These are phyloP conservation scores for Peribatodes rhomboidaria DNA, from an alignment of 2,888 invertebrate species.

Conservation along the genomic window DNA sequence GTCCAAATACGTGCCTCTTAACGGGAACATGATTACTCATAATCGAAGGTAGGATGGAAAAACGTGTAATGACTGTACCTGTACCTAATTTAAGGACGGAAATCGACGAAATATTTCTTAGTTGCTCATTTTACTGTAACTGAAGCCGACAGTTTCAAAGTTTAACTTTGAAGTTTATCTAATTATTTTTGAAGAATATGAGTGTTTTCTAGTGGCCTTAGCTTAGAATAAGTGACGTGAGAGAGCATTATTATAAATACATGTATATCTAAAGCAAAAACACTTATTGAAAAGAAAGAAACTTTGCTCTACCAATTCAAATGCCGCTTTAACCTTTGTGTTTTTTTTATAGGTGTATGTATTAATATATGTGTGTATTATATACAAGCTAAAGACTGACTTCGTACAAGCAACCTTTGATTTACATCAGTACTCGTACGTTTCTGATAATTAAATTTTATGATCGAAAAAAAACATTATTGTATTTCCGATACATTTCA, in stretches of 20 bases:
- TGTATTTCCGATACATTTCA: background rate
- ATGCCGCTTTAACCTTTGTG: too few relatives aligned
- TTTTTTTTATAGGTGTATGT: too few relatives aligned
- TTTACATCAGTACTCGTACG: conserved; percentile 1
- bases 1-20: conserved; percentile 31
- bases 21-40: conserved; percentile 29
- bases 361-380: too few relatives aligned
- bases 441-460: conserved; percentile 8
- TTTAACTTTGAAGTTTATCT: too few relatives aligned
- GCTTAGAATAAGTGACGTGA: background rate
- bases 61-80: conserved; percentile 5
- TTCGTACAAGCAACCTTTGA: background rate
- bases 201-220: background rate
- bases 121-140: too few relatives aligned
- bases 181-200: too few relatives aligned
- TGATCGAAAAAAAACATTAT: conserved; percentile 1
- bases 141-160: too few relatives aligned
- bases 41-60: conserved; percentile 8
- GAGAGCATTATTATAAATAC: too few relatives aligned
- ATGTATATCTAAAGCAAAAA: too few relatives aligned
- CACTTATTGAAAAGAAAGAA: too few relatives aligned
- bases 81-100: background rate
- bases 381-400: background rate
- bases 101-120: background rate
- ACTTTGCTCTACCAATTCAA: too few relatives aligned